Conservation (phyloP, 1,140 invertebrate species). For the Penaeus japonicus region DNA sequence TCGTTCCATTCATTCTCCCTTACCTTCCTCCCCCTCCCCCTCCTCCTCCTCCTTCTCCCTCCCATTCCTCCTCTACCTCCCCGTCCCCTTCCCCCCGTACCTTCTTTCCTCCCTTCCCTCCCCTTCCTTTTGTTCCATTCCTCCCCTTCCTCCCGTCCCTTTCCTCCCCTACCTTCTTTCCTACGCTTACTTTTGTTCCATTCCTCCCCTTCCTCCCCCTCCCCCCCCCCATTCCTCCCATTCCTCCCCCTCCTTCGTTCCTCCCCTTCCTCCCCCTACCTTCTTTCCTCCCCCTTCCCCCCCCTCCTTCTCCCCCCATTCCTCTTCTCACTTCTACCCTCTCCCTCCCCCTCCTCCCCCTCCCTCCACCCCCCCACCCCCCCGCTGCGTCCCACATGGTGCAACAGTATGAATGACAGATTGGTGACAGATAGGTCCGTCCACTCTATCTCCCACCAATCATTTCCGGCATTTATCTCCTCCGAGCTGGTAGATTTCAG, state of each 20-base stretch:
- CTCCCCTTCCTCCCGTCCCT: not conserved
- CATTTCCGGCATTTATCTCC: no score
- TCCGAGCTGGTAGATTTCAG: no score
- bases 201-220: not conserved
- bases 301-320: not conserved
- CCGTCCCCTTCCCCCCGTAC: not conserved
- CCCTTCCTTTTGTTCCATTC: not conserved
- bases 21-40: not conserved
- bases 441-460: not conserved
- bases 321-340: not conserved
- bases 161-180: not conserved
- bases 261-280: not conserved
- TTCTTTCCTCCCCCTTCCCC: not conserved
- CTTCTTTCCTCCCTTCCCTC: not conserved
- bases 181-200: not conserved
- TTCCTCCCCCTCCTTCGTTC: not conserved
- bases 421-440: slow-evolving; percentile 11
- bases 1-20: not conserved
- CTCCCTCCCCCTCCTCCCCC: not conserved
- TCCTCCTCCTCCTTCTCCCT: not conserved
- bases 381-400: not conserved
- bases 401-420: not conserved
- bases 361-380: not conserved
- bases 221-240: not conserved
- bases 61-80: not conserved